These are phyloP conservation scores for Sigmodon hispidus DNA, from an alignment of 2,113 vertebrate species.

Conservation along the genomic window DNA sequence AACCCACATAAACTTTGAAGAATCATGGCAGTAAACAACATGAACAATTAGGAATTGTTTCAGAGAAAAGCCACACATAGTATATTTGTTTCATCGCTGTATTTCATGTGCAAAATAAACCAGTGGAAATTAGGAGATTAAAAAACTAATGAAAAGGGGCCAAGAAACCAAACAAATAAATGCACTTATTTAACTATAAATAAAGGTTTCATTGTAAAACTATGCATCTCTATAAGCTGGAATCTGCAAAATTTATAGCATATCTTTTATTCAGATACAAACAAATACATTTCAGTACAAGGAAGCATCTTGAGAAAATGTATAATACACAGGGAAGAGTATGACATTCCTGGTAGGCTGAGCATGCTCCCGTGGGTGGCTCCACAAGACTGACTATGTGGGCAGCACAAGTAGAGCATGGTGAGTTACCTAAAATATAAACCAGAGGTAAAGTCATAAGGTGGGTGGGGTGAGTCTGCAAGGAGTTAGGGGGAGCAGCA, in stretches of 20 bases:
- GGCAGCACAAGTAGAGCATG: not conserved
- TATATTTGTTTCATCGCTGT: not conserved
- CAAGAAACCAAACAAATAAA: constrained; percentile 12
- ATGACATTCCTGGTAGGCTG: not conserved
- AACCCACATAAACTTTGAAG: constrained; percentile 28
- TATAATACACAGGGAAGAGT: not conserved
- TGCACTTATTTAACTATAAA: not conserved
- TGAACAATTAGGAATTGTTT: not conserved
- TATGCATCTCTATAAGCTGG: not conserved
- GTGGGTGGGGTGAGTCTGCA: not conserved
- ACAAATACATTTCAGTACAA: not conserved
- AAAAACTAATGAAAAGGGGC: constrained; percentile 23
- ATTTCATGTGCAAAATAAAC: constrained; percentile 50
- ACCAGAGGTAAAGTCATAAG: not conserved
- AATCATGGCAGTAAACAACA: not conserved
- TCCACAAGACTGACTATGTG: not conserved
- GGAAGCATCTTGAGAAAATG: not conserved
- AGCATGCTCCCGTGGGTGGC: not conserved
- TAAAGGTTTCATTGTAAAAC: not conserved
- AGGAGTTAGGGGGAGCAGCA: not conserved
- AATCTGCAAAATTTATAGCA: not conserved
- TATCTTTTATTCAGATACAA: constrained; percentile 16
- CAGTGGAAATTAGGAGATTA: not conserved
- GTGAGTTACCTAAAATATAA: not conserved
- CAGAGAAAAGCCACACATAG: not conserved